Percentiles rank a stretch among this genome's conserved stretches.
phyloP scores from a whole-genome alignment of 2,888 invertebrate species.

The Camponotus fellah region DNA sequence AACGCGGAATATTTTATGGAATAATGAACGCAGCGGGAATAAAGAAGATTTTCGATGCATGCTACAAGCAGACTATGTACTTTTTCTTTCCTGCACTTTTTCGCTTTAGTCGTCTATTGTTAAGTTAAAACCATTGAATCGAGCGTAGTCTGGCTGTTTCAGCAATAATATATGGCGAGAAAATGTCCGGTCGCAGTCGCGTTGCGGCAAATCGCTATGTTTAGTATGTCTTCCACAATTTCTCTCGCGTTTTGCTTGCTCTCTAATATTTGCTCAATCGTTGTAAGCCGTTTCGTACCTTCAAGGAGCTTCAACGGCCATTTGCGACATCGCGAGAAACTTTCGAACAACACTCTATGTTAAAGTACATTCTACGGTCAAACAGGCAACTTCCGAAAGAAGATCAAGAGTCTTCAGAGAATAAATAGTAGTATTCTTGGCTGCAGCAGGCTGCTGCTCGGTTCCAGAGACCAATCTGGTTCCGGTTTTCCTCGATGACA shows the following conservation, averaged over 20 bases:
- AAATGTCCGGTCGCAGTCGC: not conserved
- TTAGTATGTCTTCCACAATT: conserved; percentile 26
- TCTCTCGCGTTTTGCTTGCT: conserved; percentile 13
- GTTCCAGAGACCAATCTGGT: not conserved
- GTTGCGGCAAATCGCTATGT: not conserved
- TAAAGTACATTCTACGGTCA: conserved; percentile 5
- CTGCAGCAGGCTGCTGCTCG: not conserved
- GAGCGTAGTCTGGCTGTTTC: not conserved
- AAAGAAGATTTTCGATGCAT: conserved; percentile 12
- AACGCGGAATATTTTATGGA: not conserved
- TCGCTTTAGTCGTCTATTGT: not conserved
- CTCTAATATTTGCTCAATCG: conserved; percentile 26
- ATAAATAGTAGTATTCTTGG: not conserved
- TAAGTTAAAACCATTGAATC: conserved; percentile 35
- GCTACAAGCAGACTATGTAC: not conserved
- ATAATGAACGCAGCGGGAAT: not conserved
- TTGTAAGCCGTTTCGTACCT: conserved; percentile 24
- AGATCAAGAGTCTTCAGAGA: not conserved
- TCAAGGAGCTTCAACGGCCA: not conserved
- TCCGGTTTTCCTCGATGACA: not conserved
- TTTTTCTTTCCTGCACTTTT: not conserved
- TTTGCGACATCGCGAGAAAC: conserved; percentile 18
- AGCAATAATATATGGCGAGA: conserved; percentile 13
- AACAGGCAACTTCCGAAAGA: not conserved
- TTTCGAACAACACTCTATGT: conserved; percentile 29